These are phyloP conservation scores for Calameuta pallipes DNA, from an alignment of 2,888 invertebrate genomes.

Conservation along the genomic window DNA sequence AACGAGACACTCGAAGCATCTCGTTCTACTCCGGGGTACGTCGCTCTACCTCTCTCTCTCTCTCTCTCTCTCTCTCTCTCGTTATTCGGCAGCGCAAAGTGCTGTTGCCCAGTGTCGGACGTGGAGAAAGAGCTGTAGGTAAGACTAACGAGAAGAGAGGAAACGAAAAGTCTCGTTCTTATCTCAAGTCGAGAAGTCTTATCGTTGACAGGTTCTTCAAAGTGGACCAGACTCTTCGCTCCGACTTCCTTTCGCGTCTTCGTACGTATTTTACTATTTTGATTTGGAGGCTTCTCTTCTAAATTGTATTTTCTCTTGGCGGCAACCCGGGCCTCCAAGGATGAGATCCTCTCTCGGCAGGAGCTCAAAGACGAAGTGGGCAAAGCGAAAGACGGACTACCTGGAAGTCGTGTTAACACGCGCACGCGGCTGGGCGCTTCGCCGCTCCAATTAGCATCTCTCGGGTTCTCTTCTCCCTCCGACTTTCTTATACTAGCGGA, in stretches of 20 bases:
- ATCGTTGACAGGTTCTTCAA: slow-evolving; percentile 46
- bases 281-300: no score
- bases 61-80: not conserved
- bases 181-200: slow-evolving; percentile 6
- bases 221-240: slow-evolving; percentile 5
- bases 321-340: no score
- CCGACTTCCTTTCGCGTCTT: not conserved
- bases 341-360: no score
- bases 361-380: not conserved
- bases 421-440: slow-evolving; percentile 46
- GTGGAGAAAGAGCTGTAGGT: not conserved
- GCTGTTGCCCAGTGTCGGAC: slow-evolving; percentile 41
- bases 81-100: not conserved
- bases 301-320: no score
- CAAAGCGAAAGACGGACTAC: slow-evolving; percentile 27
- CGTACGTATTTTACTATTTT: no score
- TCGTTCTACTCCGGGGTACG: no score
- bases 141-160: slow-evolving; percentile 13
- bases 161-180: slow-evolving; percentile 3
- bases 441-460: slow-evolving; percentile 59
- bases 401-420: slow-evolving; percentile 51
- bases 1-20: no score
- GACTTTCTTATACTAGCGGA: slow-evolving; percentile 20
- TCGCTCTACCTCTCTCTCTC: not conserved
- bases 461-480: slow-evolving; percentile 34